phyloP scores from a whole-genome alignment of 2,797 vertebrate genomes.

The Lepus oiostolus region DNA sequence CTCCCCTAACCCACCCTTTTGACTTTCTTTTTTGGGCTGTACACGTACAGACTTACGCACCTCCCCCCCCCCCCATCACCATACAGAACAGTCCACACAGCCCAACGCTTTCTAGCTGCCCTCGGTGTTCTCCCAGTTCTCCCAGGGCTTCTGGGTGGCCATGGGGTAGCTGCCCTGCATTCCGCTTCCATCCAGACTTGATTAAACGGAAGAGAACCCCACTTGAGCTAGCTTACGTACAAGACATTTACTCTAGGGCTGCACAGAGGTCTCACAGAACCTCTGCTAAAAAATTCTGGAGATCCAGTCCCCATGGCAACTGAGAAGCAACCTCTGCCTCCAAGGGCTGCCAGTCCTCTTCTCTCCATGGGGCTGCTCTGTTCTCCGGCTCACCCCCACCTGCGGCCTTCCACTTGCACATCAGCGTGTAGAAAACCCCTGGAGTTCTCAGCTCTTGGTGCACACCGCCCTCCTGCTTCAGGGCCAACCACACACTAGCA shows the following conservation, averaged over 20 bases:
- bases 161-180: no score
- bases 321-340: accelerated
- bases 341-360: neutral
- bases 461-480: neutral
- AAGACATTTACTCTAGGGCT: neutral
- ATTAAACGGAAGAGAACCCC: neutral
- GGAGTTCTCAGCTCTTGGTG: neutral
- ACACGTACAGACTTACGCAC: no score
- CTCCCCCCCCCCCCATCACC: no score
- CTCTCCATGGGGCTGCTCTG: neutral
- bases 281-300: neutral
- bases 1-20: neutral
- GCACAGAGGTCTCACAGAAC: neutral
- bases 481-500: neutral
- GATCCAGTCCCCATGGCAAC: neutral
- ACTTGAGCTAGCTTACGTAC: neutral
- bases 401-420: neutral
- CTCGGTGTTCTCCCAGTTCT: neutral
- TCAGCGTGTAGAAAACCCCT: accelerated
- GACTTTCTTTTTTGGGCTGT: no score
- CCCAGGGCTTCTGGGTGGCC: neutral
- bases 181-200: neutral
- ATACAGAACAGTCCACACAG: no score
- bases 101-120: neutral
- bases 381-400: neutral